Base-by-base conservation (phyloP, 2,888 invertebrate genomes). In the Tetragnatha montana region DNA sequence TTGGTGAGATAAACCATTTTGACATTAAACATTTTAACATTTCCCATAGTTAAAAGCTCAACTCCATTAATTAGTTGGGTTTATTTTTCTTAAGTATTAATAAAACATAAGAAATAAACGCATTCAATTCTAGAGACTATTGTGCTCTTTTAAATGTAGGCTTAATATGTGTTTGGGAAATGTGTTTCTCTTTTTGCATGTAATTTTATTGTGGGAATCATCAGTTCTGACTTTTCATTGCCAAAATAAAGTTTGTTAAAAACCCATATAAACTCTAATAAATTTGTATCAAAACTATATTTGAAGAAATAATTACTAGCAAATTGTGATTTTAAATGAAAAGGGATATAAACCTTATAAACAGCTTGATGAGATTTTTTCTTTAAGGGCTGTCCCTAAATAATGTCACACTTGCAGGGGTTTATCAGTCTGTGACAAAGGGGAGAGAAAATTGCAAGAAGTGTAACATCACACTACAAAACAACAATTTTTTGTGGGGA, bases 1-100 rank as follows among this genome's bases (percentile, higher is more conserved):
- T 71, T 74, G 86, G 80, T 87, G 80, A 87, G 80, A 87, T 17
- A 60, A 80, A 73, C 81, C 79, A 87, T 80, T 86, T 80, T 80
- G 86, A 35, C 80, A 86, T 86, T 71, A 71, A 70, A 70, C 70
- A 69, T 71, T 73, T 19, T 71, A 50, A 19, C 76, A 76, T 76
- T 81, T 81, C 81, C 71, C 81, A 49, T 81, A 81, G 47, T 50
- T 81, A 35, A 19, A n/a, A 76, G 17, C 14, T 17, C 17, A 12
- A 60, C 12, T 17, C 17, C 60, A 60, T 60, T 8, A 60, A 60
- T 60, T 60, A 0, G 60, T 60, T 60, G 60, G 60, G 60, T 60
- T 60, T 60, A 10, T 17, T 60, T 60, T 35, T 35, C 35, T 60
- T 60, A 60, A 60, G 60, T 60, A 17, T 60, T 60, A 60, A 60